A percentile compares a stretch with the other conserved stretches of the same genome.
phyloP scores from a whole-genome alignment of 2,113 vertebrate species.

The Orthochromis malagaraziensis region DNA sequence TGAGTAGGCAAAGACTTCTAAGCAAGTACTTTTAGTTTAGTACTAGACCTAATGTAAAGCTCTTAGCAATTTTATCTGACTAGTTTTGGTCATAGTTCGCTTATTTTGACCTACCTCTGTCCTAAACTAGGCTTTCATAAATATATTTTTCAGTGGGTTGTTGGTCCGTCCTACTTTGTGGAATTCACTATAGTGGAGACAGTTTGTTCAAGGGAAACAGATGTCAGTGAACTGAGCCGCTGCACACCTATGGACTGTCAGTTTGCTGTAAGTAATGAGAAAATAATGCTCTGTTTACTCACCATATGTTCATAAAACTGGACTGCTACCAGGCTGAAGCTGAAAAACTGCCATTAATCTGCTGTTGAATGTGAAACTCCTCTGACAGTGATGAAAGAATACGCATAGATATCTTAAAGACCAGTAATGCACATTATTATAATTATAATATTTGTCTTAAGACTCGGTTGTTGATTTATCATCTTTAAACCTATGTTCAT shows the following conservation, averaged over 20 bases:
- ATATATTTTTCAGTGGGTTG: slow-evolving; percentile 29
- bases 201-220: slow-evolving; percentile 24
- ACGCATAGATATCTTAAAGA: background rate
- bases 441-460: background rate
- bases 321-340: background rate
- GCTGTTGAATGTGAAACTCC: background rate
- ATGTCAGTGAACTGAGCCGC: background rate
- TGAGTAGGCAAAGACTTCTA: background rate
- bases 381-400: background rate
- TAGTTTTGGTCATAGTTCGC: background rate
- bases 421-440: background rate
- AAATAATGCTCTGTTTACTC: background rate
- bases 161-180: slow-evolving; percentile 38
- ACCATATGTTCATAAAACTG: background rate
- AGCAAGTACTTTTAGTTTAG: background rate
- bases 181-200: slow-evolving; percentile 61
- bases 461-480: background rate
- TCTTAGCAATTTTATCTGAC: background rate
- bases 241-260: slow-evolving; percentile 38
- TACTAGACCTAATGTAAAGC: background rate
- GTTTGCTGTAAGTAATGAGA: slow-evolving; percentile 49
- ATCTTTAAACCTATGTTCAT: background rate
- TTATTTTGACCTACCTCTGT: background rate
- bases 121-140: background rate
- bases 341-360: background rate